Conservation (phyloP, 2,797 vertebrate genomes). For the Gephyroberyx darwinii region DNA sequence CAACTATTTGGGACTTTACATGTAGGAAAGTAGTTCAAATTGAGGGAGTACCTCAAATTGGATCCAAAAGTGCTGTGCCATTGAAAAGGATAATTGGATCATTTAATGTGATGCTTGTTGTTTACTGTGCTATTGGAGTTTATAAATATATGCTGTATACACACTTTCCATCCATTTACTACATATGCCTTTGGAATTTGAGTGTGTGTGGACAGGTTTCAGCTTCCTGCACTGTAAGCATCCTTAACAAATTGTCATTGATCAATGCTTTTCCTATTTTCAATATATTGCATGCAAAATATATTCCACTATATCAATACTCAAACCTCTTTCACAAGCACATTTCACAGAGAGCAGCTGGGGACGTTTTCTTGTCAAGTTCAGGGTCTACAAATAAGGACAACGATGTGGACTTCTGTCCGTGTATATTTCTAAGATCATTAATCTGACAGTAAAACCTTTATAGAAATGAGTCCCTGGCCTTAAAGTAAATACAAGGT, state of each 20-base stretch:
- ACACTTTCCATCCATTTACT: background rate
- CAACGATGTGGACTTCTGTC: background rate
- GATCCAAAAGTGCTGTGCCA: background rate
- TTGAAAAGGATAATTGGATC: background rate
- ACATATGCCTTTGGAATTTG: background rate
- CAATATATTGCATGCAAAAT: background rate
- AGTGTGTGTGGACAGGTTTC: background rate
- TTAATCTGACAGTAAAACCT: background rate
- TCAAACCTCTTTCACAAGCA: background rate
- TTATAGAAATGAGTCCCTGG: background rate
- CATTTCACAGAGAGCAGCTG: background rate
- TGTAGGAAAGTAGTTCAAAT: background rate
- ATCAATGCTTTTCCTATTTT: background rate
- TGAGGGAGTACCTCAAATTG: background rate
- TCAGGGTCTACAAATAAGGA: background rate
- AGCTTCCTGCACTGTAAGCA: background rate
- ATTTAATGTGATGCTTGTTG: background rate
- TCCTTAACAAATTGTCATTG: background rate
- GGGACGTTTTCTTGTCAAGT: background rate
- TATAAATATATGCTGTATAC: background rate
- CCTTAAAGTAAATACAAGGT: background rate
- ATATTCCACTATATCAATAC: background rate
- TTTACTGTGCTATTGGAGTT: background rate
- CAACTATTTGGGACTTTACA: background rate
- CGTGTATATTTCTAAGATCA: background rate